A percentile compares a stretch with the other conserved stretches of the same genome.
Evolutionary conservation across 2,797 vertebrate genomes (phyloP).

Genomic region (Liparis tanakae): DNA sequence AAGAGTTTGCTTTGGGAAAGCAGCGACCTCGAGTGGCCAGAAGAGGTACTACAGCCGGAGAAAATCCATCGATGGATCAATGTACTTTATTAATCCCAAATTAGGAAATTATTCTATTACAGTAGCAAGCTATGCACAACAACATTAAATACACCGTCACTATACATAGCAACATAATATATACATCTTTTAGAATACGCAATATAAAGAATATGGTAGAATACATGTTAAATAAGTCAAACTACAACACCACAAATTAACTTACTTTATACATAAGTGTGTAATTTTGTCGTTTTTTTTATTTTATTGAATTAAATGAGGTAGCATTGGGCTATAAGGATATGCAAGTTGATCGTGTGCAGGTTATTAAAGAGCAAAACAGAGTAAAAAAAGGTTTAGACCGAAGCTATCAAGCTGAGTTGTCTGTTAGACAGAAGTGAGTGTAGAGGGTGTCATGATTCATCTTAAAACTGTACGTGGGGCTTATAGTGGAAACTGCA

Average conservation of each 20-base stretch:
- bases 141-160: neutral
- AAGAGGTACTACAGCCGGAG: constrained; percentile 33
- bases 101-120: too few species aligned
- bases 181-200: too few species aligned
- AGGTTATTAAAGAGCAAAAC: neutral
- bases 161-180: neutral
- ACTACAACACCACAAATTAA: neutral
- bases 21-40: constrained; percentile 62
- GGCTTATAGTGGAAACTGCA: neutral
- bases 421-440: neutral
- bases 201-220: too few species aligned
- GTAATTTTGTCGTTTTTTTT: neutral
- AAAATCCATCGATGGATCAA: neutral
- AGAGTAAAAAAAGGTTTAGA: neutral
- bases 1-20: constrained; percentile 30
- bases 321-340: neutral
- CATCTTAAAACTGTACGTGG: constrained; percentile 13
- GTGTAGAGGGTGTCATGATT: constrained; percentile 7
- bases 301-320: too few species aligned
- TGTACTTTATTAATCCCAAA: neutral
- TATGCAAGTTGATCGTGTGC: neutral
- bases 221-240: too few species aligned
- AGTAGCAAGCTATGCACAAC: too few species aligned
- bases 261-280: neutral
- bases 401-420: too few species aligned